Conservation (phyloP, 2,797 vertebrate species). For the Siniperca scherzeri region DNA sequence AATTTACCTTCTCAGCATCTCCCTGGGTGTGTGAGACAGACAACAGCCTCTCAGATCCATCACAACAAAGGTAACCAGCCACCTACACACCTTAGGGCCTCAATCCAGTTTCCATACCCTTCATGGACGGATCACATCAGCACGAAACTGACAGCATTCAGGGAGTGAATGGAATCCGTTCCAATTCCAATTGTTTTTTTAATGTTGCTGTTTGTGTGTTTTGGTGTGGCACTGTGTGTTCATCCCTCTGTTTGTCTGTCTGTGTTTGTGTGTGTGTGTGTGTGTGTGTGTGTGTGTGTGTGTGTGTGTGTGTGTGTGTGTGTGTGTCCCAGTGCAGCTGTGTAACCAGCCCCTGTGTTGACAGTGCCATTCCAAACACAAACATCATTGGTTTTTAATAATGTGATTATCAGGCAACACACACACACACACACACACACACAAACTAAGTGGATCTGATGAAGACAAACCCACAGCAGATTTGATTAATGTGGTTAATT, state of each 20-base stretch:
- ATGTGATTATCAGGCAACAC: constrained; percentile 69
- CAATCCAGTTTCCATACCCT: constrained; percentile 57
- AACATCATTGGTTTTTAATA: constrained; percentile 79
- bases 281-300: constrained; percentile 29
- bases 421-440: constrained; percentile 26
- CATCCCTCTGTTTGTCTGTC: constrained; percentile 26
- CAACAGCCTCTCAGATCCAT: constrained; percentile 59
- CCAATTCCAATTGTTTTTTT: no score
- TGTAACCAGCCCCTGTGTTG: constrained; percentile 71
- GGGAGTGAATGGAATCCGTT: constrained; percentile 59
- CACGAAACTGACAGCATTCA: constrained; percentile 47
- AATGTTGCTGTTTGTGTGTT: constrained; percentile 62
- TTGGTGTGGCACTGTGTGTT: constrained; percentile 62
- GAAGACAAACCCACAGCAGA: constrained; percentile 35
- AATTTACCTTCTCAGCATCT: constrained; percentile 67
- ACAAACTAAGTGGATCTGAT: constrained; percentile 34
- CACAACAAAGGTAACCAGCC: constrained; percentile 69
- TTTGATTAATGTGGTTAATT: constrained; percentile 63
- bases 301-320: constrained; percentile 40
- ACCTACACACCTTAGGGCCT: constrained; percentile 69
- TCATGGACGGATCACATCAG: constrained; percentile 46
- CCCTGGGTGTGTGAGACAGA: constrained; percentile 63
- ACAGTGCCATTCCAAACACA: constrained; percentile 75
- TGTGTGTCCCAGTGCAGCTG: constrained; percentile 67
- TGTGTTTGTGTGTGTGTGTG: constrained; percentile 37